Evolutionary conservation across 2,888 invertebrate species (phyloP).

Genomic region (Camponotus fellah): DNA sequence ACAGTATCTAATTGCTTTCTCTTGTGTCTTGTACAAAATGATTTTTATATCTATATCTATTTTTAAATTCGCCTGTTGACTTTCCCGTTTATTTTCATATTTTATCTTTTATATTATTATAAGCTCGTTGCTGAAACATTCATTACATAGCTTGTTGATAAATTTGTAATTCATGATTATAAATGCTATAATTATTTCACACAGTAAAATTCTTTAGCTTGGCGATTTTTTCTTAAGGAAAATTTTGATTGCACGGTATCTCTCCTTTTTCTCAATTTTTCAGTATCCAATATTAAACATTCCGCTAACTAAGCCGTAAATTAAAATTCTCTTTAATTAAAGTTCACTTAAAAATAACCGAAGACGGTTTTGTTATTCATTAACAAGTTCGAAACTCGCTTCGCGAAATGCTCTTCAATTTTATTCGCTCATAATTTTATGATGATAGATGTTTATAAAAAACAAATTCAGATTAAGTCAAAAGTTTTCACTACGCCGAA

Average conservation of each 20-base stretch:
- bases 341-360: not conserved
- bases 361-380: not conserved
- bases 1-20: not conserved
- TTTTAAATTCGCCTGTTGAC: conserved; percentile 18
- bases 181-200: conserved; percentile 33
- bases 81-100: conserved; percentile 8
- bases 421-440: not conserved
- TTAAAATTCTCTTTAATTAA: conserved; percentile 45
- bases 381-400: not conserved
- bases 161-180: conserved; percentile 39
- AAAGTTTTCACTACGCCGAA: not conserved
- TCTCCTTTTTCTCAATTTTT: conserved; percentile 15
- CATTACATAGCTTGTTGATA: conserved; percentile 34
- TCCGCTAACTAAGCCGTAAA: conserved; percentile 8
- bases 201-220: conserved; percentile 31
- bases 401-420: not conserved
- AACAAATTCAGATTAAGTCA: not conserved
- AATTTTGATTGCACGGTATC: conserved; percentile 31
- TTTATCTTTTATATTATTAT: conserved; percentile 11
- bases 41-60: not conserved
- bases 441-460: not conserved
- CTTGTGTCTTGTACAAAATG: not conserved
- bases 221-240: conserved; percentile 20
- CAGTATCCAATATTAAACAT: conserved; percentile 37
- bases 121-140: conserved; percentile 4